A percentile compares a stretch with the other conserved stretches of the same genome.
Conservation (phyloP, 2,797 vertebrate species). For the Pangasius sanitwongsei region DNA sequence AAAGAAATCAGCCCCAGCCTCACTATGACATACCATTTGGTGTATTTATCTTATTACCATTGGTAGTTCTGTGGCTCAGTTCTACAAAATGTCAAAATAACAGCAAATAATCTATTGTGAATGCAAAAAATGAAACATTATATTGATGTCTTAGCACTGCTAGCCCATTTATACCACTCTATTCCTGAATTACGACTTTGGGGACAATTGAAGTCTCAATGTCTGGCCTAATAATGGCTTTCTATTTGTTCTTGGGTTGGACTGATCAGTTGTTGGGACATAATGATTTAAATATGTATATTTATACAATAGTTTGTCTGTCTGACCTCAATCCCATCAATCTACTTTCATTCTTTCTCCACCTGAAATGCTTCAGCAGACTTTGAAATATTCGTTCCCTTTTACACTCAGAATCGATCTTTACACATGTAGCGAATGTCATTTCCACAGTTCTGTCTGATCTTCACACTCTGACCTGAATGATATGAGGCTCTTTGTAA, state of each 20-base stretch:
- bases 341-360: not conserved
- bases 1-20: not conserved
- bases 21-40: not conserved
- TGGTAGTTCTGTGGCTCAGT: not conserved
- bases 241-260: not conserved
- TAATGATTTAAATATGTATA: not conserved
- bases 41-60: not conserved
- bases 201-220: not conserved
- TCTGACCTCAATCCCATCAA: not conserved
- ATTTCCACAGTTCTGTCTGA: slow-evolving; percentile 30
- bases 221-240: not conserved
- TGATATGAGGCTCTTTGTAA: slow-evolving; percentile 43
- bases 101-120: not conserved
- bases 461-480: slow-evolving; percentile 29
- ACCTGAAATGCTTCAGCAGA: not conserved
- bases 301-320: not conserved
- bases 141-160: not conserved
- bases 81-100: not conserved
- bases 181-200: not conserved
- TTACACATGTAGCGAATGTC: slow-evolving; percentile 17
- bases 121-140: not conserved
- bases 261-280: not conserved
- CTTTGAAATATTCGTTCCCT: slow-evolving; percentile 4
- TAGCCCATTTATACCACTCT: not conserved
- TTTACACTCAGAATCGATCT: slow-evolving; percentile 23